Base-by-base conservation (phyloP, 2,797 vertebrate species). In the Cirrhinus mrigala region DNA sequence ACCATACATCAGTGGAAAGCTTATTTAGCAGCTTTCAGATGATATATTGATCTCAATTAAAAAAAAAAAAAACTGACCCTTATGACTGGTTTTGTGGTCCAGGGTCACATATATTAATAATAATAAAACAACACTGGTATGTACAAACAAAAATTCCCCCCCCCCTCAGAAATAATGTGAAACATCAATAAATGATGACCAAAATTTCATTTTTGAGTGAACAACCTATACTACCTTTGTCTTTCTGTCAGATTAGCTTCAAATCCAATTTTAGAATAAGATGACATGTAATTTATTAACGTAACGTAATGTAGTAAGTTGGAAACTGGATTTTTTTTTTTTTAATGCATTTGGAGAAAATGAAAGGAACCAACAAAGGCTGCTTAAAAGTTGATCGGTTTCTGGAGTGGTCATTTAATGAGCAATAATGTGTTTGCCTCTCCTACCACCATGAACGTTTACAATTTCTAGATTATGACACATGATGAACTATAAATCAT, bases 401-500 rank as follows among this genome's bases (percentile, higher is more conserved):
- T 58, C 12, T 7, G 22, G 6, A 60, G 2, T 78, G 37, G 27
- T n/a, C 56, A 18, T 78, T 78, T 62, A 78, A 62, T 24, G 46
- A 44, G 37, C n/a, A 62, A 78, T 60, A 46, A 60, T 64, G 40
- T 64, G 64, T 48, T 79, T 50, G 3, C 44, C 27, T 62, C n/a
- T 16, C n/a, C 44, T 44, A 46, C 56, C 56, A 27, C 56, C 56
- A 78, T 18, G 46, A 62, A 62, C 4, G 0, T n/a, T 46, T 62
- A 62, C 40, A 46, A 62, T 48, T 79, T 64, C 24, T 66, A 64
- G 44, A 79, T 50, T 5, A 66, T 79, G 60, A 24, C 50, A 15
- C 27, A 48, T 29, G 18, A 27, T 29, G 6, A 79, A 29, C 3
- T 2, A 29, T 66, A 27, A 48, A 79, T 33, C 60, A 22, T 79